Evolutionary conservation across 2,888 invertebrate genomes (phyloP), one percentile per base, ranked within the genome.

Genomic region (Tethea ocularis): DNA sequence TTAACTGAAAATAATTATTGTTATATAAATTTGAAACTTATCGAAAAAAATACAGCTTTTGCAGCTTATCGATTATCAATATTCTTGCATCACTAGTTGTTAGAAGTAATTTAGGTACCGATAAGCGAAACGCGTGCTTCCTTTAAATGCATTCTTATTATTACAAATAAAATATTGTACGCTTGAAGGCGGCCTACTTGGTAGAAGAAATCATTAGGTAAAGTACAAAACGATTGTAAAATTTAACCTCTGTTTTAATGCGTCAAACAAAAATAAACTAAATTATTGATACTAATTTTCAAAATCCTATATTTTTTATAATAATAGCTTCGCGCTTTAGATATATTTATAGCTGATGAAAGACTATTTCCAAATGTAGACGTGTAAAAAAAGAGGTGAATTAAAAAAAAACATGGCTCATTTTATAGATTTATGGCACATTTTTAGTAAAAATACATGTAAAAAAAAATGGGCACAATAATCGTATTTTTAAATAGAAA

Each of bases 71-170:
- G 46, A 20, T 10, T 58, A 60, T 51, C 33, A 57, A 51, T 29
- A 51, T 26, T 29, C 29, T 2, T 41, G 15, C 46, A 46, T 46
- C 20, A 52, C 52, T 52, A 26, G 52, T 13, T 63, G 24, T 52
- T 52, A 52, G 52, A 52, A 52, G 24, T 52, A 26, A 69, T 64
- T 82, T 81, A 80, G 75, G 77, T 86, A 86, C 80, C 77, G 66
- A 75, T 81, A 82, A 84, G 81, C 78, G 80, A 87, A 86, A 85
- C 82, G 77, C 78, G 92, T 90, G 92, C 92, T 91, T 91, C 91
- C 92, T 83, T 77, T 20, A 46, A 46, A 46, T 46, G 78, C 76
- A 81, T 85, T 71, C 66, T 69, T 68, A 67, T 52, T 11, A 20
- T 59, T 52, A 51, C 52, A 15, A 53, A 51, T 20, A 17, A 33